Evolutionary conservation across 2,797 vertebrate genomes (phyloP), one percentile per base, ranked within the genome.

Genomic region (Austrolebias charrua): DNA sequence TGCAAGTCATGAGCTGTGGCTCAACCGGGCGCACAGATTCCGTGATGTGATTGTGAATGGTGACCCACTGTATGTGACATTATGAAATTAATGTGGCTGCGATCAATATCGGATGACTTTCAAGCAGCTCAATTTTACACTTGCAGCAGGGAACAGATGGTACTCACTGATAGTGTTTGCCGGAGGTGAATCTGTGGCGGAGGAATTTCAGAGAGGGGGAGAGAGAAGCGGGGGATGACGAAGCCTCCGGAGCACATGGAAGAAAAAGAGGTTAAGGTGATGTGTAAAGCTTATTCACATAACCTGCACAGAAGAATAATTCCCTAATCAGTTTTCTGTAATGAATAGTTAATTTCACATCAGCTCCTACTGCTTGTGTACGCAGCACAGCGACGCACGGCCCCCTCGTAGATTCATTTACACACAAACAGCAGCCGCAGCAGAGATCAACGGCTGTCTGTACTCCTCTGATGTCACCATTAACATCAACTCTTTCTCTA

Each of bases 81-180:
- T 86, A 74, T 82, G 73, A 86, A 91, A 89, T 86, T 78, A 89
- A 89, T 82, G 85, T 80, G 75, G 66, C 85, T 66, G 60, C 72
- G 78, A 90, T 89, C 83, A 29, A 89, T 90, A 89, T 83, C 82
- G 63, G 80, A 83, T 66, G 62, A 88, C 81, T 86, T 83, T 87
- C 78, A 81, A 85, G 86, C 77, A 75, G 87, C 86, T 90, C 88
- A 86, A 90, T 90, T 90, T 87, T 86, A 83, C 81, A 86, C 86
- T 86, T 76, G 80, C 88, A 76, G 84, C 82, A 60, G 79, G 86
- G 84, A 86, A 89, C 90, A 89, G 90, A 91, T 90, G 89, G 88
- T 66, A 60, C 65, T 59, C 1, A 13, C 80, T 85, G 89, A 90
- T 90, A 90, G 70, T 72, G 76, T 76, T 68, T 76, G 74, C 86